Percentiles rank a stretch among this genome's conserved stretches.
These are phyloP conservation scores for Contarinia nasturtii DNA, from an alignment of 1,140 invertebrate species.

Conservation along the genomic window DNA sequence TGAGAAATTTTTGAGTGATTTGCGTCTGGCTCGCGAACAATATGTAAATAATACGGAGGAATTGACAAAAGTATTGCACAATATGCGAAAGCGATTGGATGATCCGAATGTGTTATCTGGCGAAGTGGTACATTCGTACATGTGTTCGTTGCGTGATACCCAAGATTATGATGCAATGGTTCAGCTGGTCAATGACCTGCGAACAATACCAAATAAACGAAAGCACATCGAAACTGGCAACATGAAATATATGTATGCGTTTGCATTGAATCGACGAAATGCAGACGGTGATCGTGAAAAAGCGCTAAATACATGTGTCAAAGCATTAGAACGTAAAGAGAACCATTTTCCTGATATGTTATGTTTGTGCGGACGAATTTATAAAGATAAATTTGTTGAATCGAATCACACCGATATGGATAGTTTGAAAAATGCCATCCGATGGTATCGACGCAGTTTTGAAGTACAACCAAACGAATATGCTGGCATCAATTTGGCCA, in stretches of 20 bases:
- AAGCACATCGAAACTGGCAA: constrained; percentile 77
- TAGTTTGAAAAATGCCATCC: constrained; percentile 80
- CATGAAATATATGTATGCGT: constrained; percentile 87
- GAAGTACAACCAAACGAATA: constrained; percentile 97
- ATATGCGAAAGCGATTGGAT: constrained; percentile 82
- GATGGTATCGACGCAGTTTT: constrained; percentile 97
- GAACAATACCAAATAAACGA: constrained; percentile 78
- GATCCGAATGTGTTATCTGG: constrained; percentile 91
- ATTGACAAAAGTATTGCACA: constrained; percentile 64
- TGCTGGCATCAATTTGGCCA: constrained; percentile 96
- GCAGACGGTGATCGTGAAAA: constrained; percentile 85
- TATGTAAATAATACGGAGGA: constrained; percentile 57
- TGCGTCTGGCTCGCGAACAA: constrained; percentile 80
- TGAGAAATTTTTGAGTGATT: constrained; percentile 90
- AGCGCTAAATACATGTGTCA: constrained; percentile 78
- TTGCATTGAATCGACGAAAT: constrained; percentile 91
- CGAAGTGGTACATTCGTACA: constrained; percentile 82
- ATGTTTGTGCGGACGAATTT: constrained; percentile 95
- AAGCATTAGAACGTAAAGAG: constrained; percentile 78
- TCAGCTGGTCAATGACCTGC: constrained; percentile 85
- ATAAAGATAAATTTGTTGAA: constrained; percentile 98
- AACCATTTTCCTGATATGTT: constrained; percentile 92
- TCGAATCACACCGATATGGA: constrained; percentile 77
- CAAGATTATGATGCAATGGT: constrained; percentile 99
- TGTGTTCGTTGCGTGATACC: constrained; percentile 80